Base-by-base conservation (phyloP, 2,888 invertebrate genomes). In the Phlogophora meticulosa region DNA sequence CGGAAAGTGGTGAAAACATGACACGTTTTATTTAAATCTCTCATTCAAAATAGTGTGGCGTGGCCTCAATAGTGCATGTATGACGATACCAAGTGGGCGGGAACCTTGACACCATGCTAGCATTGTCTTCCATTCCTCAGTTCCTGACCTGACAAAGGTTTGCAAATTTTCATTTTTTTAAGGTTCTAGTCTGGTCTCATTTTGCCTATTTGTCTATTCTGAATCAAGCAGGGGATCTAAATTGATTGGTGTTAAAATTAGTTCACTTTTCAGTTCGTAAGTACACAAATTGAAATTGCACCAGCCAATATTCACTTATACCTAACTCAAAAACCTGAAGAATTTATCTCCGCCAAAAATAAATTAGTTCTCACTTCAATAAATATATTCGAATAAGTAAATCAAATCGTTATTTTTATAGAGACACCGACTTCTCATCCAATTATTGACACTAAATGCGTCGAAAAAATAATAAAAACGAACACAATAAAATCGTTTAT, bases 1-100 rank as follows among this genome's bases (percentile, higher is more conserved):
- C 87, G 85, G 84, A 87, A 89, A 89, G 90, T 88, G 88, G 86
- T 82, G 83, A 85, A 82, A 78, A 84, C 80, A 73, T 73, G 84
- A 80, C 77, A 80, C 61, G 65, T 82, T 80, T 82, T 87, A 87
- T 91, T 91, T 87, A 89, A 88, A 88, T 87, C 88, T 85, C 87
- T 81, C 90, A 91, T 90, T 90, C 86, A 86, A 89, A 90, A 89
- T 86, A 88, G 86, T 88, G 82, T 71, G 78, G 57, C 48, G 76
- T 78, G 84, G 72, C 89, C 90, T 84, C 87, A 84, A 86, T 91
- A 83, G 79, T 72, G 55, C 65, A 72, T 78, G 76, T 78, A 74
- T 69, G 78, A 69, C 74, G 75, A 65, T 68, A 72, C 63, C 40
- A 45, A 72, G 83, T 81, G 83, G 81, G 81, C 65, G 76, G 78